Evolutionary conservation across 2,888 invertebrate species (phyloP).

Genomic region (Clanis bilineata): DNA sequence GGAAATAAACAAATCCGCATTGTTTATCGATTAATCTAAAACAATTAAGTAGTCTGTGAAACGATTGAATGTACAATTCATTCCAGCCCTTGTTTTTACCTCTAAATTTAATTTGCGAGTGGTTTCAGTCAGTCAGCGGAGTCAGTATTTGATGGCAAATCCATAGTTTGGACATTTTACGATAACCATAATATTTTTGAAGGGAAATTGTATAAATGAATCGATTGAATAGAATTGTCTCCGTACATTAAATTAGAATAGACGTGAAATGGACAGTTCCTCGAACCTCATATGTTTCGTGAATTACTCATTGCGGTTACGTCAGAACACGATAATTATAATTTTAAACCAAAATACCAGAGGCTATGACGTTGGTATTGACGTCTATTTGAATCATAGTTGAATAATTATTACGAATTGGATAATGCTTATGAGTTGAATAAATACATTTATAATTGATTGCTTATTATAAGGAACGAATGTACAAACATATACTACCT

Average conservation of each 20-base stretch:
- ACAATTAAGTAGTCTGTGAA: background rate
- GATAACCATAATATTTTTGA: background rate
- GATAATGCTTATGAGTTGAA: background rate
- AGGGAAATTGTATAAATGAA: no score
- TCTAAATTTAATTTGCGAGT: constrained; percentile 8
- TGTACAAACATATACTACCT: no score
- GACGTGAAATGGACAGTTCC: background rate
- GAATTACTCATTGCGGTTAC: background rate
- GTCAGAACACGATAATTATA: background rate
- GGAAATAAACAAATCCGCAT: background rate
- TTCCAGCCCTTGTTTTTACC: constrained; percentile 5
- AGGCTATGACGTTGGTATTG: background rate
- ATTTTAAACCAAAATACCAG: background rate
- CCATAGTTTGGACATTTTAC: no score
- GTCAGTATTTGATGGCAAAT: constrained; percentile 3
- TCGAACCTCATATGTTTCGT: background rate
- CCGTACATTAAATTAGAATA: background rate
- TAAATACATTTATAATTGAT: background rate
- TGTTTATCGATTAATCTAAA: background rate
- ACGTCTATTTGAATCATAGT: background rate
- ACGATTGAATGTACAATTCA: background rate
- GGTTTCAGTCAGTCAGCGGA: no score
- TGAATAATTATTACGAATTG: background rate
- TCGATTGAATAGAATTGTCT: background rate
- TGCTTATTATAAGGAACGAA: background rate